Evolutionary conservation across 2,113 vertebrate genomes (phyloP).

Genomic region (Jacana jacana): DNA sequence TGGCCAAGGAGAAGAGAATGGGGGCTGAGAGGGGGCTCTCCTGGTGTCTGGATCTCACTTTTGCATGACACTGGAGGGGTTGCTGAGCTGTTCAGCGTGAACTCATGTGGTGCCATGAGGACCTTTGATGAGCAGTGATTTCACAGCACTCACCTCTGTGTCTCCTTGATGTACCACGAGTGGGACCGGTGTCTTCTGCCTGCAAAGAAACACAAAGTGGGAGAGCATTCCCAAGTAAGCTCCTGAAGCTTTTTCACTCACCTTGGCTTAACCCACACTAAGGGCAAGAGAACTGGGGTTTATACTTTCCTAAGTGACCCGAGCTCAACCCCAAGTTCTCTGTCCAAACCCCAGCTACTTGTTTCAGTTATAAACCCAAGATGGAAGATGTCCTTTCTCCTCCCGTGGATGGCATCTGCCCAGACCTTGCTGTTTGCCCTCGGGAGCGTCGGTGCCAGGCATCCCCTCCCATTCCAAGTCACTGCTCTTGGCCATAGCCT

Average conservation of each 20-base stretch:
- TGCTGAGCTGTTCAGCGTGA: background rate
- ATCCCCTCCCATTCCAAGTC: rapidly evolving
- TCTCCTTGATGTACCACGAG: background rate
- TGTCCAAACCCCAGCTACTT: background rate
- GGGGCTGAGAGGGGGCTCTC: background rate
- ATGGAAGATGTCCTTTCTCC: background rate
- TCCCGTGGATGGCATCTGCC: rapidly evolving
- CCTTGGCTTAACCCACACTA: background rate
- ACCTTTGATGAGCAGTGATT: background rate
- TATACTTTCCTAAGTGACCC: background rate
- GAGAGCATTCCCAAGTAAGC: rapidly evolving
- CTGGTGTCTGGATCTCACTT: background rate
- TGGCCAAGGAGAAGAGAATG: background rate
- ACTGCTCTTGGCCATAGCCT: rapidly evolving
- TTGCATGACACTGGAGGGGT: rapidly evolving
- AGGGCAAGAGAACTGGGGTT: background rate
- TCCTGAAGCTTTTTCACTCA: background rate
- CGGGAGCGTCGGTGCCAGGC: rapidly evolving
- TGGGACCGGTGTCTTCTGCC: background rate
- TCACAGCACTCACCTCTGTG: background rate
- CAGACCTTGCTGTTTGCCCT: background rate
- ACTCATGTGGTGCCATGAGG: background rate
- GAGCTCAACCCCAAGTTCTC: background rate
- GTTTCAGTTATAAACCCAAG: background rate
- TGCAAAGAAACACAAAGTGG: background rate